A percentile compares a stretch with the other conserved stretches of the same genome.
Conservation (phyloP, 1,140 invertebrate genomes). For the Halesus radiatus region DNA sequence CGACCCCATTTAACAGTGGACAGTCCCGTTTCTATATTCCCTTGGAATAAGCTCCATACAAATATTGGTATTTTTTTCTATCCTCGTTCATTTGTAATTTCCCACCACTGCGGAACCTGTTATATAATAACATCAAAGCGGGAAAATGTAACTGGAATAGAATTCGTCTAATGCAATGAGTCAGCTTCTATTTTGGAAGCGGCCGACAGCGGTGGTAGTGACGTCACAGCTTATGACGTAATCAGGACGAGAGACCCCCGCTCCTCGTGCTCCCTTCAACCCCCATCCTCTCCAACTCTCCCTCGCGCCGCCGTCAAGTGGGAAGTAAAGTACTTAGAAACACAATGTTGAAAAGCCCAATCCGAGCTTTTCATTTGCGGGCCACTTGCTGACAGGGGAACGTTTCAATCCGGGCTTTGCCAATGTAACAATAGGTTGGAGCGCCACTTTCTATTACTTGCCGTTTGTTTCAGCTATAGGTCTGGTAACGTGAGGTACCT, state of each 20-base stretch:
- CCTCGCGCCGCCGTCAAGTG: background rate
- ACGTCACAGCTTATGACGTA: conserved; percentile 11
- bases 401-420: background rate
- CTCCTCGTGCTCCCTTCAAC: background rate
- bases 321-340: background rate
- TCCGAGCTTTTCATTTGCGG: background rate
- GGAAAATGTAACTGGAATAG: no score
- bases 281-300: background rate
- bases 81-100: no score
- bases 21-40: no score
- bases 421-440: background rate
- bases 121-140: no score
- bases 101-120: no score
- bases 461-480: background rate
- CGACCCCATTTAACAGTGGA: no score
- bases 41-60: no score
- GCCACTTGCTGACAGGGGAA: background rate
- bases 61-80: no score
- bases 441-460: background rate
- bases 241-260: background rate
- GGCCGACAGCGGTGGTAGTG: background rate
- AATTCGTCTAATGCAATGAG: no score
- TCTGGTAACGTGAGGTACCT: no score
- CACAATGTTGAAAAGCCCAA: conserved; percentile 15
- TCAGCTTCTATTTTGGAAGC: no score